phyloP scores from a whole-genome alignment of 64 coral and sea anemone species.

The Dendronephthya gigantea region DNA sequence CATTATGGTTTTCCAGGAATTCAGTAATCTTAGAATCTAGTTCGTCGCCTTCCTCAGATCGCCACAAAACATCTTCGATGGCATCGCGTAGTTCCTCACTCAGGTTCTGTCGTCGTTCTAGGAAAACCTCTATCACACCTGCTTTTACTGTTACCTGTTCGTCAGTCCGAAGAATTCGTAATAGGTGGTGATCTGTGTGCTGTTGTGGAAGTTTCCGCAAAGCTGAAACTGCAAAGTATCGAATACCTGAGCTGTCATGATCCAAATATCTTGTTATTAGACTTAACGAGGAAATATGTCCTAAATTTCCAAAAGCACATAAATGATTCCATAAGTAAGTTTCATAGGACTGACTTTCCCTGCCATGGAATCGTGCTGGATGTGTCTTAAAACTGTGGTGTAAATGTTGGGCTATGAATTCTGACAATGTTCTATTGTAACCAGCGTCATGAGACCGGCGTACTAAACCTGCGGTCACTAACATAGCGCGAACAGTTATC shows the following conservation, averaged over 20 bases:
- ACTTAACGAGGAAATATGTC: constrained; percentile 61
- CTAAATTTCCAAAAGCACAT: constrained; percentile 91
- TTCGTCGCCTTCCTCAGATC: constrained; percentile 40
- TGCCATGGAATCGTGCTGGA: constrained; percentile 51
- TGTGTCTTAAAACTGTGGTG: constrained; percentile 65
- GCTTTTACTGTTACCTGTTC: constrained; percentile 76
- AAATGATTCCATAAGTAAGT: constrained; percentile 59
- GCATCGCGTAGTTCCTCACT: constrained; percentile 44
- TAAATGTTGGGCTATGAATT: constrained; percentile 51
- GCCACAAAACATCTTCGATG: constrained; percentile 69
- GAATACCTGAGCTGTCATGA: constrained; percentile 76
- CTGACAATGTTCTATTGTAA: constrained; percentile 62
- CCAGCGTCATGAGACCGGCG: constrained; percentile 54
- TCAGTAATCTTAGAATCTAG: constrained; percentile 54
- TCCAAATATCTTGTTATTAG: constrained; percentile 51
- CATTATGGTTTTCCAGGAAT: constrained; percentile 83
- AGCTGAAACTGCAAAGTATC: constrained; percentile 60
- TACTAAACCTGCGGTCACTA: constrained; percentile 54
- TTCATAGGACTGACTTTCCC: constrained; percentile 58
- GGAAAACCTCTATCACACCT: constrained; percentile 70
- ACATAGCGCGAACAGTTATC: constrained; percentile 56
- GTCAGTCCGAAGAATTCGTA: constrained; percentile 43
- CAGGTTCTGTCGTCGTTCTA: constrained; percentile 58
- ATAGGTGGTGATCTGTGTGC: constrained; percentile 45
- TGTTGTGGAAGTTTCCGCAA: constrained; percentile 67